These are phyloP conservation scores for Pachycephus smyrnensis DNA, from an alignment of 2,888 invertebrate species.

Conservation along the genomic window DNA sequence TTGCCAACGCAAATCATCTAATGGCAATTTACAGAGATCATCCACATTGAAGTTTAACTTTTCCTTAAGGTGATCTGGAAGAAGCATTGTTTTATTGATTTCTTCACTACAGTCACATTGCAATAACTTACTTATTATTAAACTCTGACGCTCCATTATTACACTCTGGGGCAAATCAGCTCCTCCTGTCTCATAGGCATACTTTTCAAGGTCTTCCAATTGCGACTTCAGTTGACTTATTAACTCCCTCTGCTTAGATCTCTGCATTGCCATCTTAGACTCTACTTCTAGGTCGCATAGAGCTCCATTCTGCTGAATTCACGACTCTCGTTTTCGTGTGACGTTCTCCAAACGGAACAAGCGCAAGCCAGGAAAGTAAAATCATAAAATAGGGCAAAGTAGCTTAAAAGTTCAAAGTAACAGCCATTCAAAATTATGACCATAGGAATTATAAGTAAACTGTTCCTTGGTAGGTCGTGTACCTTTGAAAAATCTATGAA, in stretches of 20 bases:
- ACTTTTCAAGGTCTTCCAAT: slow-evolving; percentile 90
- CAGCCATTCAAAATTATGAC: neutral
- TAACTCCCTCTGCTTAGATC: slow-evolving; percentile 80
- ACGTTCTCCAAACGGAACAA: neutral
- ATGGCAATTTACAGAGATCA: slow-evolving; percentile 79
- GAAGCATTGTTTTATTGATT: neutral
- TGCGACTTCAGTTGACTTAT: slow-evolving; percentile 92
- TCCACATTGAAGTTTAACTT: slow-evolving; percentile 89
- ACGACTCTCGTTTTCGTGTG: neutral
- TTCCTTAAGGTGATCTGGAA: slow-evolving; percentile 81
- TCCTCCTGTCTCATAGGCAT: slow-evolving; percentile 90
- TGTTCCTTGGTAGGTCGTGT: neutral
- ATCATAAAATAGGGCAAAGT: neutral
- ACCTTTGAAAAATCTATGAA: neutral
- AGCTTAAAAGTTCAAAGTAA: neutral
- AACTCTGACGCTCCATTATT: slow-evolving; percentile 87
- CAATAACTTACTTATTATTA: slow-evolving; percentile 76
- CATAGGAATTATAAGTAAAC: neutral
- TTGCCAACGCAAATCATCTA: slow-evolving; percentile 87
- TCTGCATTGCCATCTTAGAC: slow-evolving; percentile 72
- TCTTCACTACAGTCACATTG: neutral
- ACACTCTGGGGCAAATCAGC: slow-evolving; percentile 83
- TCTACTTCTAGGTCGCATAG: slow-evolving; percentile 68
- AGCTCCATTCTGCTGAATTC: slow-evolving; percentile 22
- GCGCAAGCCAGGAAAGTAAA: slow-evolving; percentile 12